Base-by-base conservation (phyloP, 2,113 vertebrate genomes). In the Eira barbara region DNA sequence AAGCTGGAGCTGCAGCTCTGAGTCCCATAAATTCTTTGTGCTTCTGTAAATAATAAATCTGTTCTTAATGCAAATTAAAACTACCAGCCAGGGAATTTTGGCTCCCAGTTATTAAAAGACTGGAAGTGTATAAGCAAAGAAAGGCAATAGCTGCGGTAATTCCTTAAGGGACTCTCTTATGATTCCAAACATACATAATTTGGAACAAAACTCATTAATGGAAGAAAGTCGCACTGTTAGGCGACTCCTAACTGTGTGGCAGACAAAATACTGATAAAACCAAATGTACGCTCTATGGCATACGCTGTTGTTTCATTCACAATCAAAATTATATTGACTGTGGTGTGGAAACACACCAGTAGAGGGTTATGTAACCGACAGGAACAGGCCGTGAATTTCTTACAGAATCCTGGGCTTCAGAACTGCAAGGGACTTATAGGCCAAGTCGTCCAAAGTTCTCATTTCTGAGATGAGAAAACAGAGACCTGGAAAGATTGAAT, bases 1-100 rank as follows among this genome's bases (percentile, higher is more conserved):
- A 95, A 98, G 91, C 89, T 63, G 96, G 97, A 82, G 91, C 96
- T 97, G 59, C 74, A 88, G 95, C 96, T 95, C 94, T 21, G 79
- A 97, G 87, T 55, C 97, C 88, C 97, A 98, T 98, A 98, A 98
- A 97, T 92, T 82, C 95, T 83, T 45, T 97, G 97, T 49, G 86
- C 69, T 98, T 98, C 95, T 96, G 71, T 97, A 98, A 92, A 97
- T 86, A 91, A 92, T 97, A 96, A 98, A 97, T 97, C 79, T 97
- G 36, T 98, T 98, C 98, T 98, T 97, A 97, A 95, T 97, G 85
- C 88, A 97, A 98, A 98, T 97, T 61, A 98, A 87, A 97, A 84
- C 79, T 85, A 98, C 87, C 45, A 94, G 90, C 97, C 69, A 91
- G 89, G 89, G 97, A 98, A 96, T 90, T 97, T 97, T 84, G 88